Evolutionary conservation across 2,113 vertebrate genomes (phyloP), one percentile per base, ranked within the genome.

Genomic region (Dissostichus mawsoni): DNA sequence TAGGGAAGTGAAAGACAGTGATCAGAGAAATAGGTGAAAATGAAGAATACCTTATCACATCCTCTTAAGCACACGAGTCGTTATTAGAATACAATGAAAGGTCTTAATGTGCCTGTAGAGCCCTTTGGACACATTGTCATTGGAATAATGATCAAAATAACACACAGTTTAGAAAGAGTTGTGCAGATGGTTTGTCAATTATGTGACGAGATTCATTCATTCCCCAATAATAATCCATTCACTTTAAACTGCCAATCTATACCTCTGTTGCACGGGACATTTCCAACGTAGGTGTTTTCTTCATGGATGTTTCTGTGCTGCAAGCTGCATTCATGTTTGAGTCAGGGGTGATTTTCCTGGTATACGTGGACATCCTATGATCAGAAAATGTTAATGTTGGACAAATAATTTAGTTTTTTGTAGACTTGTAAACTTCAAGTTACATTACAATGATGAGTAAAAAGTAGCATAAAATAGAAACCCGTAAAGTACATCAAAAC

Each of bases 261-360:
- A 97, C 96, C 96, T 95, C 88, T 70, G 94, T 87, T 47, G 91
- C 89, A 44, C 41, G 18, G 8, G 80, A 23, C 33, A 94, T 89
- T 10, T 87, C 62, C 67, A 93, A 81, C 18, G 82, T 18, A 0
- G 81, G 17, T 0, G 89, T 77, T 74, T 85, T 87, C 23, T 76
- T 11, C 23, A 69, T 90, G 3, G 11, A 14, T 6, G 81, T 82
- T 69, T 94, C 80, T 0, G 33, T 70, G 65, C 73, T 74, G 41
- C 16, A 20, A 56, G 55, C 9, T 47, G 41, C 47, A 8, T 92
- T 84, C 69, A 81, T 93, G 41, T 86, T 55, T 64, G 92, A 90
- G 29, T 95, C 93, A 36, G 96, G 82, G 50, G 59, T 70, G 8
- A 73, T 58, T 73, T 93, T 94, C 17, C 0, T 48, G 0, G 33